Evolutionary conservation across 2,113 vertebrate genomes (phyloP).

Genomic region (Archocentrus centrarchus): DNA sequence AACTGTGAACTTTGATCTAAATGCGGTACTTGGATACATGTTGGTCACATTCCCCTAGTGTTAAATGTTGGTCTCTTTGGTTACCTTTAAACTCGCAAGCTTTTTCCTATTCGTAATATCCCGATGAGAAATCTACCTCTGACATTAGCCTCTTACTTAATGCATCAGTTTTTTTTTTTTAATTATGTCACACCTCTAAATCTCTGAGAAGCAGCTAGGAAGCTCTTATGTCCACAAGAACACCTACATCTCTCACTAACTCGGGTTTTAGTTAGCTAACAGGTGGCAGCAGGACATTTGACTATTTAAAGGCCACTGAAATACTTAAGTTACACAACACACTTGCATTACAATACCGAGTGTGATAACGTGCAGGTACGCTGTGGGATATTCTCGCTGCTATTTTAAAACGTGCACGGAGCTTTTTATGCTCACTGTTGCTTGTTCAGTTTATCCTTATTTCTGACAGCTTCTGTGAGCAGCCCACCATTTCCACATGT

Average conservation of each 20-base stretch:
- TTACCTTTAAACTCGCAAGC: background rate
- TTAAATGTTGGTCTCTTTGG: background rate
- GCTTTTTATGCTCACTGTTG: background rate
- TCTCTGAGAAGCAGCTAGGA: constrained; percentile 20
- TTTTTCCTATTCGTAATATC: background rate
- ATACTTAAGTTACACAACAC: constrained; percentile 68
- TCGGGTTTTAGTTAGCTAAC: constrained; percentile 63
- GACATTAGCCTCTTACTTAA: background rate
- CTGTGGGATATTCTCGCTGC: background rate
- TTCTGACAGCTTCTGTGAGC: background rate
- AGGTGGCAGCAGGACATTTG: constrained; percentile 54
- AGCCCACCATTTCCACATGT: background rate
- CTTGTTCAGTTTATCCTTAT: background rate
- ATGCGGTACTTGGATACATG: background rate
- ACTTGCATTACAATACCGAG: constrained; percentile 22
- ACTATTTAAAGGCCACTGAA: constrained; percentile 71
- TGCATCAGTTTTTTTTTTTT: background rate
- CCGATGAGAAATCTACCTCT: background rate
- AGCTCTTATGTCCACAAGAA: constrained; percentile 43
- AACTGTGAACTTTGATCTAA: background rate
- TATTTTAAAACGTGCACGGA: background rate
- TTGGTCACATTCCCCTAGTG: background rate
- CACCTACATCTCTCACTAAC: constrained; percentile 36
- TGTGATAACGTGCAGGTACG: constrained; percentile 24
- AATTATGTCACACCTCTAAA: constrained; percentile 29